Conservation (phyloP, 2,113 vertebrate species). For the Pipra filicauda region DNA sequence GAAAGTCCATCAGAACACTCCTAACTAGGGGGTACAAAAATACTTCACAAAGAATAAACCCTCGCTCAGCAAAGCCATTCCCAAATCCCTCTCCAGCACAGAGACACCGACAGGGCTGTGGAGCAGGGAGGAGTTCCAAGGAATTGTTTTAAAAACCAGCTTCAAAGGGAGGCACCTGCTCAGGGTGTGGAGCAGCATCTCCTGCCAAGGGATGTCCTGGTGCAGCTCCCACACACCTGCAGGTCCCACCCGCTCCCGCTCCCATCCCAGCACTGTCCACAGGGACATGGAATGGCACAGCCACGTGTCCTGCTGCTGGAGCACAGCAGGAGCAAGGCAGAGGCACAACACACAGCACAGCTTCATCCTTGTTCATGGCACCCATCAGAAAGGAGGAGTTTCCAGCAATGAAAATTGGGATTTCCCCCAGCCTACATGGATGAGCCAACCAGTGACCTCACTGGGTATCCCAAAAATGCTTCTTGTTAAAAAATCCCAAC, state of each 20-base stretch:
- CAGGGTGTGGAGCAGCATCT: not conserved
- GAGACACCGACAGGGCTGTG: not conserved
- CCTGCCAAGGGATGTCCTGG: not conserved
- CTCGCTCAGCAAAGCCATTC: not conserved
- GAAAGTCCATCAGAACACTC: not conserved
- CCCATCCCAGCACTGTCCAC: not conserved
- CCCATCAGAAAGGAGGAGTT: not conserved
- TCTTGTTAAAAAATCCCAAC: not conserved
- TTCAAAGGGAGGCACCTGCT: slow-evolving; percentile 23
- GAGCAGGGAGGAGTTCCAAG: not conserved
- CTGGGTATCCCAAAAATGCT: not conserved
- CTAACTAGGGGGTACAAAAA: not conserved
- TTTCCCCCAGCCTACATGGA: not conserved
- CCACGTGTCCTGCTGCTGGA: not conserved
- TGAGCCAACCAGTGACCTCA: not conserved
- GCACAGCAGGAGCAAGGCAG: not conserved
- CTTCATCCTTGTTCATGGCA: accelerated
- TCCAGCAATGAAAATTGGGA: not conserved
- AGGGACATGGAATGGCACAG: accelerated
- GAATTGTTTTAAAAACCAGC: not conserved
- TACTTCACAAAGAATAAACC: not conserved
- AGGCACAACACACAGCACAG: not conserved
- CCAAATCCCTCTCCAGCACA: not conserved
- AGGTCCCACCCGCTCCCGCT: not conserved
- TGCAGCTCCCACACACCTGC: not conserved